Conservation (phyloP, 2,797 vertebrate species). For the Dromococcyx pavoninus region DNA sequence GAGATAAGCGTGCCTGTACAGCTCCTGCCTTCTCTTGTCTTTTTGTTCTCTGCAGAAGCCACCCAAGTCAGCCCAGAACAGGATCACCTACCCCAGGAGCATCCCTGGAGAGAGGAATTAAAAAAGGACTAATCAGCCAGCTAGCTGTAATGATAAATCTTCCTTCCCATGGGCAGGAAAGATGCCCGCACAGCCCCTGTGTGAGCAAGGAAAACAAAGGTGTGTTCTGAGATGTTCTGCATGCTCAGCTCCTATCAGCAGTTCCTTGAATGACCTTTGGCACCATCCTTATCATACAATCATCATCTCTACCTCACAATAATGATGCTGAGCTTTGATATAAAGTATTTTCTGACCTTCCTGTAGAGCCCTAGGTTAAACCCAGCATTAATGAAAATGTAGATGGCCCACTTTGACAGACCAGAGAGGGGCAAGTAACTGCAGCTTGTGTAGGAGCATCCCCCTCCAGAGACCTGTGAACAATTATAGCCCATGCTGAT, state of each 20-base stretch:
- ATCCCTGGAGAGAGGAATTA: background rate
- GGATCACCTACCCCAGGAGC: background rate
- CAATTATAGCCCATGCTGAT: background rate
- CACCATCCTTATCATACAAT: background rate
- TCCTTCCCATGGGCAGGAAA: background rate
- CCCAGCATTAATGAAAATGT: background rate
- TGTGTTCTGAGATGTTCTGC: background rate
- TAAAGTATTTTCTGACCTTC: background rate
- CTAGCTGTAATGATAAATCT: background rate
- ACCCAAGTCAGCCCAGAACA: background rate
- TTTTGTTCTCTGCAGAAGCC: background rate
- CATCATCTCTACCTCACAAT: background rate
- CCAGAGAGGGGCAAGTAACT: fast-evolving
- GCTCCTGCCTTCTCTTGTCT: background rate
- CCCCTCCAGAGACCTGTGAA: fast-evolving
- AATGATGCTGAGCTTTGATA: background rate
- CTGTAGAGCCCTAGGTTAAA: background rate
- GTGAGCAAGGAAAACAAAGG: background rate
- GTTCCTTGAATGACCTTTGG: background rate
- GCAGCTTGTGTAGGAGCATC: background rate
- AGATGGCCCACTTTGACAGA: background rate
- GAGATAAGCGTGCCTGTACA: fast-evolving
- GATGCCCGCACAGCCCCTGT: background rate
- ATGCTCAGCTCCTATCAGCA: background rate
- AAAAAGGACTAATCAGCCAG: background rate